These are phyloP conservation scores for Oligia fasciuncula DNA, from an alignment of 2,888 invertebrate species.

Conservation along the genomic window DNA sequence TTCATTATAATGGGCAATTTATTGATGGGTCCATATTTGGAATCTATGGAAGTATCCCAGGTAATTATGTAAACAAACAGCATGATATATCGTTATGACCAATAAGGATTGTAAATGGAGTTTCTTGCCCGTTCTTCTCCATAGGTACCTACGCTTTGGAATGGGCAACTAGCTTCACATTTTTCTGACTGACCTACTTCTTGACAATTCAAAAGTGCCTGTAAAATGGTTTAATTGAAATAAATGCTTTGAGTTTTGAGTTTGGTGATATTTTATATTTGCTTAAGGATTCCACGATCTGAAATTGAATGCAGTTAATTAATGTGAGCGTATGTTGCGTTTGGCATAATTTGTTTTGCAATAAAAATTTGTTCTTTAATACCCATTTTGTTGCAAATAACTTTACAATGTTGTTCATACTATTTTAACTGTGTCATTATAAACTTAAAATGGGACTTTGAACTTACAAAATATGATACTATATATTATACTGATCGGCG, in stretches of 20 bases:
- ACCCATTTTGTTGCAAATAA: not conserved
- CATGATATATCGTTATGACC: not conserved
- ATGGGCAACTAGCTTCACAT: too few species aligned
- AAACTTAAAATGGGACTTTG: not conserved
- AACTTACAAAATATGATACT: not conserved
- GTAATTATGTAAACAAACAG: not conserved
- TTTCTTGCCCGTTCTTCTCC: too few species aligned
- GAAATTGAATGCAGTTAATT: slow-evolving; percentile 15
- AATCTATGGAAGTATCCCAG: slow-evolving; percentile 3
- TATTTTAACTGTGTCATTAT: not conserved
- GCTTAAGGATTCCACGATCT: not conserved
- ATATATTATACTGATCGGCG: too few species aligned
- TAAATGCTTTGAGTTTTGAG: too few species aligned
- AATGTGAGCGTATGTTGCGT: slow-evolving; percentile 33
- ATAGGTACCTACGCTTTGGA: too few species aligned
- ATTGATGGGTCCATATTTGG: slow-evolving; percentile 14
- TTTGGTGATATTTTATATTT: slow-evolving; percentile 25
- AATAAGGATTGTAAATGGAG: not conserved
- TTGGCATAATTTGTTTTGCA: slow-evolving; percentile 15
- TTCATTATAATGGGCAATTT: slow-evolving; percentile 21
- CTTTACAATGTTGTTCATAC: not conserved
- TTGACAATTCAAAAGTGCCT: too few species aligned
- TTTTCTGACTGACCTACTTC: too few species aligned
- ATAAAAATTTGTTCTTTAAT: slow-evolving; percentile 8
- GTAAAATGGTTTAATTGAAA: too few species aligned